A percentile compares a stretch with the other conserved stretches of the same genome.
Conservation (phyloP, 2,113 vertebrate genomes). For the Candoia aspera region DNA sequence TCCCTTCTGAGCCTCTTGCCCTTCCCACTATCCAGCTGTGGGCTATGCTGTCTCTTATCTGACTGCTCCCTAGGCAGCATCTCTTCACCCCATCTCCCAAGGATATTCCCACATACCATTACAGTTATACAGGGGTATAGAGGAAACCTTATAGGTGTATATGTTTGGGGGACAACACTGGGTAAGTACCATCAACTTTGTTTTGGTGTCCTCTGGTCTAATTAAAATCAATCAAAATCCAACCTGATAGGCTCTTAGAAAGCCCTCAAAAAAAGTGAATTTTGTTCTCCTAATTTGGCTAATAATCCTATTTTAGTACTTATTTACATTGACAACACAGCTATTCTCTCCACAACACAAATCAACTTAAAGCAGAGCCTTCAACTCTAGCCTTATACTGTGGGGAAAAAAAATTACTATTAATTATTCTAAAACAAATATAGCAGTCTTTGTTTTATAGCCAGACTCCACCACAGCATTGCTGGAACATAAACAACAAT, state of each 20-base stretch:
- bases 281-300: background rate
- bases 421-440: background rate
- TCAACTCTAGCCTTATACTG: background rate
- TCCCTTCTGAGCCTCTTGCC: too few relatives aligned
- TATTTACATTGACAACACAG: background rate
- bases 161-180: background rate
- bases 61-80: too few relatives aligned
- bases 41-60: too few relatives aligned
- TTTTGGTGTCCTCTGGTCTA: background rate
- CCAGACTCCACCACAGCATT: background rate
- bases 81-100: too few relatives aligned
- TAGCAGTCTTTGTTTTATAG: background rate
- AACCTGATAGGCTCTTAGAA: background rate
- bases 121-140: background rate
- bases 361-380: background rate
- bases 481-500: background rate
- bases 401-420: background rate
- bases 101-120: too few relatives aligned
- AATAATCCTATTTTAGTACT: background rate
- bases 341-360: background rate
- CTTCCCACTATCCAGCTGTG: too few relatives aligned
- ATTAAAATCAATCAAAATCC: background rate
- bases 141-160: background rate
- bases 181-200: background rate
- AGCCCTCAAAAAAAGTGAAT: background rate